Conservation (phyloP, 2,113 vertebrate species). For the Phocoena sinus region DNA sequence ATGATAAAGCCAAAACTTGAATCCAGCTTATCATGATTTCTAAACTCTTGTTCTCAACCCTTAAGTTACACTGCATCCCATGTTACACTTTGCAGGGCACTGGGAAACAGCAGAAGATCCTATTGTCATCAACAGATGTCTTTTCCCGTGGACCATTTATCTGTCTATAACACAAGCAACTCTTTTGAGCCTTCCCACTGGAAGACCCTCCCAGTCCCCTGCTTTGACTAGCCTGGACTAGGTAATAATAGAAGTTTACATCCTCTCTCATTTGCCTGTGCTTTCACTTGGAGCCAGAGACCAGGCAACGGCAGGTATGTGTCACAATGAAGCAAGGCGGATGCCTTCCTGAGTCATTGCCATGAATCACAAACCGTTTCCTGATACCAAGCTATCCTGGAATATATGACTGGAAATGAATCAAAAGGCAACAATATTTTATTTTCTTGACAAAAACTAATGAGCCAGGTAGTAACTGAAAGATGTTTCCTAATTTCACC, state of each 20-base stretch:
- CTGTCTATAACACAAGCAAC: background rate
- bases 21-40: background rate
- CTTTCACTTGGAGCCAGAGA: background rate
- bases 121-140: background rate
- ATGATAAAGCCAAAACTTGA: background rate
- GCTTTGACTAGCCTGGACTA: background rate
- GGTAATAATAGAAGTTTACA: background rate
- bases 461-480: background rate
- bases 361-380: background rate
- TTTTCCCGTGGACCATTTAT: background rate
- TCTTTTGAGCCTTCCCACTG: background rate
- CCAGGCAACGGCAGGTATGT: background rate
- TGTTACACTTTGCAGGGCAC: background rate
- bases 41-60: background rate
- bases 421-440: conserved; percentile 33
- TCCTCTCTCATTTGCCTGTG: background rate
- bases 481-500: conserved; percentile 21
- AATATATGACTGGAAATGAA: background rate
- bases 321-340: background rate
- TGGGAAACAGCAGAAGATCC: background rate
- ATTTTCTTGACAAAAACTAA: conserved; percentile 18
- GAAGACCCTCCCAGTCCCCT: background rate
- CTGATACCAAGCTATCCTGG: background rate
- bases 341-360: background rate
- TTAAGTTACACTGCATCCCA: background rate